Percentiles rank a stretch among this genome's conserved stretches.
These are phyloP conservation scores for Menidia menidia DNA, from an alignment of 2,797 vertebrate genomes.

Conservation along the genomic window DNA sequence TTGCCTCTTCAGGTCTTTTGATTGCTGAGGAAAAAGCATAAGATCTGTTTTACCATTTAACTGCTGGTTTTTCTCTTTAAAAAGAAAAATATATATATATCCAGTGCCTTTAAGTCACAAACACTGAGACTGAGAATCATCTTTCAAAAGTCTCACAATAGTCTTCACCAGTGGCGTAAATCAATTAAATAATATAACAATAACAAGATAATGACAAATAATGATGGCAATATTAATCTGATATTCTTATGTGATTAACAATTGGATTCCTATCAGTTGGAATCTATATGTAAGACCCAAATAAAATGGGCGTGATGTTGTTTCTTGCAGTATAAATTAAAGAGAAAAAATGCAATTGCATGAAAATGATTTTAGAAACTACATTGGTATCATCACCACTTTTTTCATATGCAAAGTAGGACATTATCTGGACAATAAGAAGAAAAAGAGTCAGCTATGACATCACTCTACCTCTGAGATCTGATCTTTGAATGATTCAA, in stretches of 20 bases:
- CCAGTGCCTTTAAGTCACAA: too few relatives aligned
- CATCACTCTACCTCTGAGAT: conserved; percentile 28
- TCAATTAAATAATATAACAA: neutral
- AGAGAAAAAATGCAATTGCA: too few relatives aligned
- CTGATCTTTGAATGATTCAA: conserved; percentile 42
- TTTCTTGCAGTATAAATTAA: neutral
- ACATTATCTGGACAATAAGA: neutral
- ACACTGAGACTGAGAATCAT: too few relatives aligned
- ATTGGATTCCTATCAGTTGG: neutral
- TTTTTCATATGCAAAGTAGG: neutral
- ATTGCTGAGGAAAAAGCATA: neutral
- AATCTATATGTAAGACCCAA: neutral
- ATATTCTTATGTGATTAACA: neutral
- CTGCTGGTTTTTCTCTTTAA: conserved; percentile 22
- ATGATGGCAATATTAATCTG: neutral
- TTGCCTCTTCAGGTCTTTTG: neutral
- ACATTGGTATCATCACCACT: neutral
- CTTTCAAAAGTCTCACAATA: conserved; percentile 3
- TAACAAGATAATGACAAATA: neutral
- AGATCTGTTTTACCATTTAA: neutral
- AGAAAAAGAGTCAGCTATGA: conserved; percentile 25
- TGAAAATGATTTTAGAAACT: neutral
- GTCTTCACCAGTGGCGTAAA: neutral
- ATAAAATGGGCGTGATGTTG: neutral
- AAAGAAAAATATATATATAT: too few relatives aligned